These are phyloP conservation scores for Petrolisthes manimaculis DNA, from an alignment of 2,888 invertebrate genomes.

Conservation along the genomic window DNA sequence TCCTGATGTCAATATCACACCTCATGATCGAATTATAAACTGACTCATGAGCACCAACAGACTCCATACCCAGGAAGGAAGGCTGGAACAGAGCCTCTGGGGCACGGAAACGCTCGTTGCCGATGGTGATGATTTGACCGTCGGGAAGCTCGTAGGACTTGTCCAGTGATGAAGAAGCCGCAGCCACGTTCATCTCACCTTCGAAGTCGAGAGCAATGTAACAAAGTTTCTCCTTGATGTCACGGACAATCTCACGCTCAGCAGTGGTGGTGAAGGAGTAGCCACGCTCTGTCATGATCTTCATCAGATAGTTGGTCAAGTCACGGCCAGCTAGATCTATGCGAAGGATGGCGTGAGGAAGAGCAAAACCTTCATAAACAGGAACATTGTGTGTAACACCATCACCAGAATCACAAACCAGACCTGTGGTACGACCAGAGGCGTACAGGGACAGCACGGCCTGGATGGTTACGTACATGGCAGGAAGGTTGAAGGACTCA, in stretches of 20 bases:
- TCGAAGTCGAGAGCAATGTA: constrained; percentile 62
- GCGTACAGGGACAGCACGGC: constrained; percentile 73
- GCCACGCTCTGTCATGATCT: constrained; percentile 63
- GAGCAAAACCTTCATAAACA: constrained; percentile 69
- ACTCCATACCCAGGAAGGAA: constrained; percentile 71
- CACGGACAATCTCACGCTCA: constrained; percentile 60
- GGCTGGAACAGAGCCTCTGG: constrained; percentile 78
- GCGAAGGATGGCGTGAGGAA: constrained; percentile 54
- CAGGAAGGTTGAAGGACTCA: constrained; percentile 72
- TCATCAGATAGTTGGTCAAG: constrained; percentile 56
- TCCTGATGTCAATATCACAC: constrained; percentile 69
- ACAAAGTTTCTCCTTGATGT: constrained; percentile 64
- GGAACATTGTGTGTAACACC: constrained; percentile 73
- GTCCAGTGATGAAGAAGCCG: constrained; percentile 71
- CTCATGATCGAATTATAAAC: constrained; percentile 76
- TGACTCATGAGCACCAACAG: constrained; percentile 69
- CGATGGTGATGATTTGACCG: constrained; percentile 91
- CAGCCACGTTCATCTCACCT: constrained; percentile 78
- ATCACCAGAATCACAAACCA: constrained; percentile 67
- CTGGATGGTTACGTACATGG: constrained; percentile 73
- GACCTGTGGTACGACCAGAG: constrained; percentile 72
- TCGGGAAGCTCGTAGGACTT: constrained; percentile 85
- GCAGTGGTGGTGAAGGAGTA: constrained; percentile 63
- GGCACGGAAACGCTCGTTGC: constrained; percentile 87
- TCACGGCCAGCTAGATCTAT: constrained; percentile 53